phyloP scores from a whole-genome alignment of 2,888 invertebrate genomes.

The Ischnura elegans region DNA sequence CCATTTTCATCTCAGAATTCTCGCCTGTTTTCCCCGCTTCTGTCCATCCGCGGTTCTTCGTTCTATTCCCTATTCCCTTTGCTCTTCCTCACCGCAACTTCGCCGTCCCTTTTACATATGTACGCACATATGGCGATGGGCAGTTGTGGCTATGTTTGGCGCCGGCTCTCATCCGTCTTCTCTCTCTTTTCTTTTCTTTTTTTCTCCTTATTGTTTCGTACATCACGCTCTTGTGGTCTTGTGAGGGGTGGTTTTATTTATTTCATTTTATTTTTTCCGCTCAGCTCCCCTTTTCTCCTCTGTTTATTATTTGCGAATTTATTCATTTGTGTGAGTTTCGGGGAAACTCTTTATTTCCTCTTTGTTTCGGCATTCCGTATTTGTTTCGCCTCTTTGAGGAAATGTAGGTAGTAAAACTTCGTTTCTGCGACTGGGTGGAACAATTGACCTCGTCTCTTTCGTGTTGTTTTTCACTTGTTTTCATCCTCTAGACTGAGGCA shows the following conservation, averaged over 20 bases:
- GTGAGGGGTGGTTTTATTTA: not conserved
- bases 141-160: not conserved
- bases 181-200: not conserved
- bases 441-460: not conserved
- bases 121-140: conserved; percentile 29
- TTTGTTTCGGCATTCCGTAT: not conserved
- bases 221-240: not conserved
- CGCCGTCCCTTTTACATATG: not conserved
- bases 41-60: no score
- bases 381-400: not conserved
- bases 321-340: not conserved
- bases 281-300: not conserved
- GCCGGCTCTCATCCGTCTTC: not conserved
- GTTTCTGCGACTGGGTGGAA: not conserved
- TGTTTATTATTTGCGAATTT: not conserved
- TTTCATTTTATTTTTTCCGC: not conserved
- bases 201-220: not conserved
- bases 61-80: not conserved
- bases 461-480: not conserved
- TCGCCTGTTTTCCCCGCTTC: no score
- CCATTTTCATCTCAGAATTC: no score
- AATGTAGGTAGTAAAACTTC: not conserved
- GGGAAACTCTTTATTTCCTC: not conserved
- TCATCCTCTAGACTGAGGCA: not conserved
- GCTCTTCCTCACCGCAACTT: not conserved